phyloP scores from a whole-genome alignment of 2,113 vertebrate genomes.

The Anhinga anhinga region DNA sequence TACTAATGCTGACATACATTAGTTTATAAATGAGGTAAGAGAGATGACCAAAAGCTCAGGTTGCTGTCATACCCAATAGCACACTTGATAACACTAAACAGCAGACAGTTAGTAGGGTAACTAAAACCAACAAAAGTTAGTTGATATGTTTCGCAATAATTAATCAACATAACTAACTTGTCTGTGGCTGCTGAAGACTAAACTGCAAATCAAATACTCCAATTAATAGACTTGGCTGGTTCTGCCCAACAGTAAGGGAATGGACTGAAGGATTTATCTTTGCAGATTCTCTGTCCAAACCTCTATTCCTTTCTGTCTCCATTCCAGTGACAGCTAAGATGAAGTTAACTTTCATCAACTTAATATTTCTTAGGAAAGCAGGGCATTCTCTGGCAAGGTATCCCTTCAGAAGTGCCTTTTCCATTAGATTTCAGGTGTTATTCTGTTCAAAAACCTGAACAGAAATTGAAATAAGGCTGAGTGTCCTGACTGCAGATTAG shows the following conservation, averaged over 20 bases:
- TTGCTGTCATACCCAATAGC: not conserved
- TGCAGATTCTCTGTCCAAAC: not conserved
- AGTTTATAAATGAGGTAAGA: not conserved
- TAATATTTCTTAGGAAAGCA: not conserved
- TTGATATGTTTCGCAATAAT: not conserved
- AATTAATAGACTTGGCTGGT: accelerated
- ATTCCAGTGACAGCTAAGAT: not conserved
- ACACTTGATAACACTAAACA: not conserved
- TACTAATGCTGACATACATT: not conserved
- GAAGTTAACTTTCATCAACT: not conserved
- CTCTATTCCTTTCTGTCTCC: not conserved
- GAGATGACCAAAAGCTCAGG: not conserved
- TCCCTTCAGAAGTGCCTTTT: not conserved
- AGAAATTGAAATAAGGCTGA: not conserved
- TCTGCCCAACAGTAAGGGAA: not conserved
- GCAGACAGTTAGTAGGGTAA: not conserved
- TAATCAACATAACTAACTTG: not conserved
- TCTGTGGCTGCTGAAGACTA: not conserved
- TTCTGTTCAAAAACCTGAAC: not conserved
- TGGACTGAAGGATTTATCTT: not conserved
- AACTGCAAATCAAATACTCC: not conserved
- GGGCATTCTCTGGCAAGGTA: not conserved
- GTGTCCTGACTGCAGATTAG: not conserved
- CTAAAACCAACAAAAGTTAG: not conserved
- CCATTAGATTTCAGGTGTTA: not conserved